Evolutionary conservation across 2,113 vertebrate genomes (phyloP), one percentile per base, ranked within the genome.

Genomic region (Muntiacus muntjak): DNA sequence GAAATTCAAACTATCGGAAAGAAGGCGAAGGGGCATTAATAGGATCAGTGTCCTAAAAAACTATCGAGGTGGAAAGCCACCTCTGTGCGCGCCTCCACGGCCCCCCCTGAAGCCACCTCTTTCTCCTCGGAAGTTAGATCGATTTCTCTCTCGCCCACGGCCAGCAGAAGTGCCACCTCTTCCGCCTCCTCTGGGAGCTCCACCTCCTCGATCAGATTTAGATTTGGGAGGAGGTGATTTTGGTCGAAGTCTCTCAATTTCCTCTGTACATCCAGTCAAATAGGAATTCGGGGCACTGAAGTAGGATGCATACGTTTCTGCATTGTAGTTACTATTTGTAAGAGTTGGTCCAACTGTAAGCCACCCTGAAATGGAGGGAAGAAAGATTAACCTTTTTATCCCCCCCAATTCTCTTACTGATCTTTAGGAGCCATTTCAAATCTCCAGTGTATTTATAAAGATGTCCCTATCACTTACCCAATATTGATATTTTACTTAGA

Each of bases 271-370:
- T 84, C 99, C 99, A 0, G 99, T 99, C 45, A 99, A 98, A 97
- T 99, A 99, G 7, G 99, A 99, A 57, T 99, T 99, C 1, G 99
- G 99, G 94, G 99, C 93, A 0, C 97, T 98, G 97, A 99, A 99
- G 98, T 99, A 99, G 0, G 99, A 98, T 1, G 99, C 99, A 0
- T 99, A 99, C 0, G 99, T 98, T 97, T 99, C 99, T 0, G 99
- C 99, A 26, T 99, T 99, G 97, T 99, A 99, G 98, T 99, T 99
- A 98, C 99, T 99, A 97, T 99, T 99, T 52, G 99, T 99, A 84
- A 99, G 99, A 0, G 99, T 99, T 3, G 99, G 99, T 90, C 99
- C 99, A 50, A 99, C 99, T 0, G 99, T 99, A 96, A 99, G 98
- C 99, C 99, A 99, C 55, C 99, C 99, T 99, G 26, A 36, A 87